phyloP scores from a whole-genome alignment of 2,797 vertebrate species.

The Hafferia zeledoni region DNA sequence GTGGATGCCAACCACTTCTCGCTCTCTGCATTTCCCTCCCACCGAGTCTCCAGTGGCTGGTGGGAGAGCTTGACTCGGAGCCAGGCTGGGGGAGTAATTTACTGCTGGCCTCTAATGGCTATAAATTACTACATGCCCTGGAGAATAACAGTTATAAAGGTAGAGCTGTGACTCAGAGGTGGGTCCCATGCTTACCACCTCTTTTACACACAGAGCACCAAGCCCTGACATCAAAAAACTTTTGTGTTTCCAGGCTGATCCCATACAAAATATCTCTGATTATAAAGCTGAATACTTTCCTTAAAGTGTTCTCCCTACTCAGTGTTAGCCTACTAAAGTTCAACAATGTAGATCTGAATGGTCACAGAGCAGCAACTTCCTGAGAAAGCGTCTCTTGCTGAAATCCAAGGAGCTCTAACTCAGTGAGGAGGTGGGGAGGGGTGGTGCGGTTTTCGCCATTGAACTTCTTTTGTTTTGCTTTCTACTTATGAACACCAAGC shows the following conservation, averaged over 20 bases:
- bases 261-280: not conserved
- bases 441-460: fast-evolving
- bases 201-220: fast-evolving
- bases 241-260: not conserved
- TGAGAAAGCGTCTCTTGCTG: fast-evolving
- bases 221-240: not conserved
- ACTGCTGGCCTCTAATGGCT: not conserved
- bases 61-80: not conserved
- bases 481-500: conserved; percentile 5
- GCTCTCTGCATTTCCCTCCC: not conserved
- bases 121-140: not conserved
- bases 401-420: not conserved
- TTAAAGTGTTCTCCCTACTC: not conserved
- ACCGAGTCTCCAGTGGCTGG: not conserved
- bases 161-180: conserved; percentile 34
- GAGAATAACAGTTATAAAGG: not conserved
- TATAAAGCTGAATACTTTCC: not conserved
- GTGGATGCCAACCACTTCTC: not conserved
- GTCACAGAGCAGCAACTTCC: not conserved
- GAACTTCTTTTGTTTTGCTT: conserved; percentile 3
- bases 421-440: fast-evolving
- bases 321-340: not conserved
- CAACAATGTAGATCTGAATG: not conserved
- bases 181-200: not conserved
- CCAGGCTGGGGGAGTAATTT: not conserved